Evolutionary conservation across 2,797 vertebrate species (phyloP).

Genomic region (Galagoides demidoff): DNA sequence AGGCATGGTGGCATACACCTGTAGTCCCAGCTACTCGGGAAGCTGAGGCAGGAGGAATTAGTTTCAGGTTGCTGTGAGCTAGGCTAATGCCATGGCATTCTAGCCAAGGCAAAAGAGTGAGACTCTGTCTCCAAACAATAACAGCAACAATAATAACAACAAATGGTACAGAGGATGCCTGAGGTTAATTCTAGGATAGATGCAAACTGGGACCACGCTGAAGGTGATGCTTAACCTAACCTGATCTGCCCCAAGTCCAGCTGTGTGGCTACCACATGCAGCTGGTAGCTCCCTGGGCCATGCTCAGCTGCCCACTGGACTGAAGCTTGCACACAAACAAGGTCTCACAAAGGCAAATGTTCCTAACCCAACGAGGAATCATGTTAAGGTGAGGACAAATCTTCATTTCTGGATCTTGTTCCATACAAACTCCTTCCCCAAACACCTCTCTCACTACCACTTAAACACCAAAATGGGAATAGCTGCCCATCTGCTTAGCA

Average conservation of each 20-base stretch:
- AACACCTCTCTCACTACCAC: not conserved
- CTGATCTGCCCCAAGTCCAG: accelerated
- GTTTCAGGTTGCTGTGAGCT: not conserved
- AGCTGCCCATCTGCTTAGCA: not conserved
- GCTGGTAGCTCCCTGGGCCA: not conserved
- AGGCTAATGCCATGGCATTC: too few species aligned
- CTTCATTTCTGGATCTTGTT: not conserved
- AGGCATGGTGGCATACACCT: too few species aligned
- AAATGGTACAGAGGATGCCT: not conserved
- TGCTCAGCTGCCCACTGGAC: not conserved
- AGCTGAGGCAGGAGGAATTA: too few species aligned
- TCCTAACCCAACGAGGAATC: not conserved
- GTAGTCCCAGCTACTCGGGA: too few species aligned
- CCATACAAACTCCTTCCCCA: not conserved
- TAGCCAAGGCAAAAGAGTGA: too few species aligned
- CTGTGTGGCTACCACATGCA: not conserved
- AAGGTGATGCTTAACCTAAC: not conserved
- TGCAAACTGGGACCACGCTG: accelerated
- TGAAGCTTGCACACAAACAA: too few species aligned
- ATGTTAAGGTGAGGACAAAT: not conserved
- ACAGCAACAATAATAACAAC: too few species aligned
- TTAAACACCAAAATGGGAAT: not conserved
- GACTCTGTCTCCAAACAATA: too few species aligned
- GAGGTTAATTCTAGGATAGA: not conserved
- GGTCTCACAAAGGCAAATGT: not conserved